These are phyloP conservation scores for Scaptomyza parva DNA, from an alignment of 2,888 invertebrate genomes.

Conservation along the genomic window DNA sequence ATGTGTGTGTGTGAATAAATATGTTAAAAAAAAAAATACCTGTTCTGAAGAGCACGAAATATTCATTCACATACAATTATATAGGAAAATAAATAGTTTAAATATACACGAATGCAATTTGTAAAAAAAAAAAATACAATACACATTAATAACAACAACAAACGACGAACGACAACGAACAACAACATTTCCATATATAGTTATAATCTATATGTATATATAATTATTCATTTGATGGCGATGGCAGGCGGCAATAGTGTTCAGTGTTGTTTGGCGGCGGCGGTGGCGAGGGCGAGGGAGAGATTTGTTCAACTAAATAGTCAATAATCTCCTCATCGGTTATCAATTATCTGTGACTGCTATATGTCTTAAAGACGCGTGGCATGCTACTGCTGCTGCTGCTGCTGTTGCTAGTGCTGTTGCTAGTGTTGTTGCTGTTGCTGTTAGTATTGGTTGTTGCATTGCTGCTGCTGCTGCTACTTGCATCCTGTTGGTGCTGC, in stretches of 20 bases:
- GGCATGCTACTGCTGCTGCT: conserved; percentile 71
- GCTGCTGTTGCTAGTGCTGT: conserved; percentile 30
- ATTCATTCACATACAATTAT: conserved; percentile 19
- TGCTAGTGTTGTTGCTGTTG: conserved; percentile 10
- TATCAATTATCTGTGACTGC: conserved; percentile 84
- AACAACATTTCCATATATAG: background rate
- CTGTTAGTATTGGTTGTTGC: conserved; percentile 20
- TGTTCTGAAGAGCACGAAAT: background rate
- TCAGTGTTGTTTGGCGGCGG: conserved; percentile 38
- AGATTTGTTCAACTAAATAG: conserved; percentile 7
- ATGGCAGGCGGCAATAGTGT: background rate
- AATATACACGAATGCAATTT: conserved; percentile 20
- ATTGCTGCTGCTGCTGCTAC: conserved; percentile 30
- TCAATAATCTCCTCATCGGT: conserved; percentile 11
- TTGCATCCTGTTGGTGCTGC: conserved; percentile 23
- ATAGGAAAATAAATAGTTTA: conserved; percentile 43
- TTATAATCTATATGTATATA: background rate
- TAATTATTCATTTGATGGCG: background rate
- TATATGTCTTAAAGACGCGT: conserved; percentile 84
- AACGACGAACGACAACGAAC: background rate
- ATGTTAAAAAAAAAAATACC: conserved; percentile 33
- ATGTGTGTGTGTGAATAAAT: conserved; percentile 26
- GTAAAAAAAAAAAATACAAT: no score
- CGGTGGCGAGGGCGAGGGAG: conserved; percentile 4
- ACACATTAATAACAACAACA: background rate